Conservation (phyloP, 2,888 invertebrate species). For the Trachelus tabidus region DNA sequence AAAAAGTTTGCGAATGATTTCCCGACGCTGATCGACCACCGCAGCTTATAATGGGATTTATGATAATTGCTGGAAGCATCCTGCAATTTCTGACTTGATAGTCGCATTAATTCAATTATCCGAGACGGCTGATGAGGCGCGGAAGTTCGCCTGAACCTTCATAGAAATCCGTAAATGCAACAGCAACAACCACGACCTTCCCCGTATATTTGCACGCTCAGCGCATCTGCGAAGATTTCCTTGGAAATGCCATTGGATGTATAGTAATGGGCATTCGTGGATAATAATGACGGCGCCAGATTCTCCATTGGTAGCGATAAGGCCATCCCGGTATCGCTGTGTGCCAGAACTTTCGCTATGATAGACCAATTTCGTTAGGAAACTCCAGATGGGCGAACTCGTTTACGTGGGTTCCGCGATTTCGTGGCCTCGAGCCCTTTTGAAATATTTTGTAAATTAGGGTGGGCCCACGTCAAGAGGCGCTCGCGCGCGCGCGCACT, state of each 20-base stretch:
- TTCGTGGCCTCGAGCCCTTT: background rate
- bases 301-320: background rate
- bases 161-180: background rate
- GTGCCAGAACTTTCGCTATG: background rate
- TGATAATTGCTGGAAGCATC: constrained; percentile 31
- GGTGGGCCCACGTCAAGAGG: background rate
- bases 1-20: background rate
- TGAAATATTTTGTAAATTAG: background rate
- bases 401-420: background rate
- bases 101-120: constrained; percentile 42
- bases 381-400: background rate
- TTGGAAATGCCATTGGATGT: background rate
- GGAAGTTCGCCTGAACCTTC: constrained; percentile 21
- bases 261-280: background rate
- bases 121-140: constrained; percentile 32
- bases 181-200: background rate
- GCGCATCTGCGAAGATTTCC: background rate
- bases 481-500: background rate
- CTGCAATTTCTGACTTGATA: constrained; percentile 50
- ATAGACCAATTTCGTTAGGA: background rate
- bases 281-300: background rate
- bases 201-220: background rate
- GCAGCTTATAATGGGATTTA: constrained; percentile 16
- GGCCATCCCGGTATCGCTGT: background rate
- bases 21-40: background rate